Base-by-base conservation (phyloP, 2,888 invertebrate genomes). In the Temnothorax ravouxi region DNA sequence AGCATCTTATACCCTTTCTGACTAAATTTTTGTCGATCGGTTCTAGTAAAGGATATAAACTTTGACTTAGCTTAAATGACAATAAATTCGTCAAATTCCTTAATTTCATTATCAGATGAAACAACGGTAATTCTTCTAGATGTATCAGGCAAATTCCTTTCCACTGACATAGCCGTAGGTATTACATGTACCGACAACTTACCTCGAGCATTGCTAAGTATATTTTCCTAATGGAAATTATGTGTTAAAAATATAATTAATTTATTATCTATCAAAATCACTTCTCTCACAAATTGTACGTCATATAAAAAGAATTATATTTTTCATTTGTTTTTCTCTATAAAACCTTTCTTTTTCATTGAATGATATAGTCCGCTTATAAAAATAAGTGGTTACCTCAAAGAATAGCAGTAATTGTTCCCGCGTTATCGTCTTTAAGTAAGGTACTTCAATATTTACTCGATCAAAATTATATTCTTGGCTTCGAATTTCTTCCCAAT, bases 401-500 rank as follows among this genome's bases (percentile, higher is more conserved):
- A 97, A 99, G 93, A 98, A 99, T 8, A 97, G 95, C 29, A 98
- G 93, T 6, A 99, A 94, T 87, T 99, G 98, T 0, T 97, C 95
- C 93, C 98, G 98, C 0, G 96, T 97, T 11, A 99, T 95, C 0
- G 97, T 97, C 88, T 96, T 97, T 62, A 34, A 34, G 89, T 97
- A 97, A 2, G 97, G 97, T 1, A 98, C 98, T 94, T 99, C 99
- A 0, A 98, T 96, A 85, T 97, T 96, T 52, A 97, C 97, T 79
- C 98, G 96, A 91, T 99, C 98, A 94, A 99, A 99, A 95, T 99
- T 97, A 95, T 99, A 99, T 90, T 98, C 97, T 94, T 98, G 97
- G 1, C 96, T 95, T 0, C 96, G 96, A 87, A 99, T 99, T 95
- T 99, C 99, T 11, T 95, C 95, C 98, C 99, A 99, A 93, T 97